Evolutionary conservation across 2,113 vertebrate species (phyloP), one percentile per base, ranked within the genome.

Genomic region (Felis catus): DNA sequence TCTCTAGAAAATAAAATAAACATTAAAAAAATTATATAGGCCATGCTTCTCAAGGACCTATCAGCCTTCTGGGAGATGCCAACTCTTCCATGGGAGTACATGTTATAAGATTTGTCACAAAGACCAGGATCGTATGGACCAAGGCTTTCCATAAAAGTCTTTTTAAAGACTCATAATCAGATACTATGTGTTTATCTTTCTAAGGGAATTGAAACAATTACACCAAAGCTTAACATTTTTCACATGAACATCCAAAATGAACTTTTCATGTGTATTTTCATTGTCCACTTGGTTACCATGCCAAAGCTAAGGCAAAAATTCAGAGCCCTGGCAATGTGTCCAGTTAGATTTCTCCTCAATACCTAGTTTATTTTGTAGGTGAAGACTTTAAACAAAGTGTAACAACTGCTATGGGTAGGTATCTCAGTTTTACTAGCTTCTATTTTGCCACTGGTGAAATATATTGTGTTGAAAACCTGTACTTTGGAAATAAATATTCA

Each of bases 401-500:
- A 33, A n/a, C 8, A 74, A 19, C 6, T 71, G 2, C 4, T 6
- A 3, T 10, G 1, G 18, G 2, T 78, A 25, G 16, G 6, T 53
- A 45, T 68, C 13, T 70, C 7, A 58, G 61, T 86, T 53, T 61
- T 68, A 45, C 9, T 36, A 86, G 9, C 70, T 96, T n/a, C 1
- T 33, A 10, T 63, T 11, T 68, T 82, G 4, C 2, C 5, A 8
- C 15, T 81, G 2, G 11, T 78, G 10, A 91, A 80, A 76, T 85
- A 76, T 58, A 33, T 61, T 39, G n/a, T 78, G 4, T 14, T 73
- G 36, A 27, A 19, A 1, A 63, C 3, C 15, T 63, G 36, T 0
- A 41, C 45, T 89, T 91, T 53, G 2, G 33, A 96, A 82, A 66
- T 82, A 91, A 68, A 58, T 93, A 92, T 27, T 10, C 4, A 63